Base-by-base conservation (phyloP, 2,113 vertebrate genomes). In the Leptodactylus fuscus region DNA sequence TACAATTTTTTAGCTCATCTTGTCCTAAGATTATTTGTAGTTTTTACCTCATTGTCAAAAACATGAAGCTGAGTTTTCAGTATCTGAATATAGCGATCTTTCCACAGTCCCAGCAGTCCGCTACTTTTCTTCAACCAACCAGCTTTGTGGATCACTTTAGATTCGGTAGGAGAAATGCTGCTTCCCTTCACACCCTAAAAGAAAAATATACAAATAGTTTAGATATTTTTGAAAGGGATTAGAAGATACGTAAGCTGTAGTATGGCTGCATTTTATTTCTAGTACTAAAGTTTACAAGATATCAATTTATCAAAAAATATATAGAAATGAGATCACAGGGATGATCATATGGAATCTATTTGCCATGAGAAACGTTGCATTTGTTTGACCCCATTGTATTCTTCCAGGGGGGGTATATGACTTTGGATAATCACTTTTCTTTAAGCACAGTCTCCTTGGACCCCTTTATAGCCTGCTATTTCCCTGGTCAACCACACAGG, bases 51-150 rank as follows among this genome's bases (percentile, higher is more conserved):
- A 0, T 94, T 95, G 88, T 98, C 96, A 12, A 92, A 99, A 87
- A 99, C 92, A 48, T 93, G 88, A 0, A 99, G 88, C 90, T 96
- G 95, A 0, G 96, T 95, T 88, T 92, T 95, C 81, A 93, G 93
- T 87, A 99, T 92, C 16, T 94, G 95, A 89, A 99, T 87, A 89
- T 95, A 99, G n/a, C 97, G 95, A 80, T 98, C 97, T 89, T 98
- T 99, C 90, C 97, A 99, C 88, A 93, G 89, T 0, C 94, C 92
- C 89, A 98, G 85, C 67, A 99, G 85, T 2, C 96, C 95, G 0
- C 94, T 93, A 89, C 93, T 96, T 90, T 97, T 98, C 93, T 98
- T 99, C 89, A 99, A 87, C 97, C 97, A 98, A 87, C 98, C 97
- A 0, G 95, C 94, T 87, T 98, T 98, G 83, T 94, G 95, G 4